Percentiles rank a stretch among this genome's conserved stretches.
These are phyloP conservation scores for Zaprionus ornatus DNA, from an alignment of 1,140 invertebrate genomes.

Conservation along the genomic window DNA sequence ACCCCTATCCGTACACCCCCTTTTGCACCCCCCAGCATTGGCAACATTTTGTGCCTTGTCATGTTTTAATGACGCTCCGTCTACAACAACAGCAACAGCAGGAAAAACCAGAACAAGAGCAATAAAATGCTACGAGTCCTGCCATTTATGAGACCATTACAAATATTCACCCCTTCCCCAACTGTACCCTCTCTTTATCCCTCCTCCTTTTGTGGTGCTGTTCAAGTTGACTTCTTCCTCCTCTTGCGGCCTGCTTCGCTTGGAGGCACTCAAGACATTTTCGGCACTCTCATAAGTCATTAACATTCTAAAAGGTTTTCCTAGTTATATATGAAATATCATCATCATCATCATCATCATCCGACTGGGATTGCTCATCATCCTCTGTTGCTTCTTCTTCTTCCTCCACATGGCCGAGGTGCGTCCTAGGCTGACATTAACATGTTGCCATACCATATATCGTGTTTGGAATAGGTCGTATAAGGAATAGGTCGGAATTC, in stretches of 20 bases:
- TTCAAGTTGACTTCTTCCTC: constrained; percentile 9
- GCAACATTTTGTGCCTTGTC: constrained; percentile 60
- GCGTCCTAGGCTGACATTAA: constrained; percentile 10
- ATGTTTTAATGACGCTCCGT: constrained; percentile 61
- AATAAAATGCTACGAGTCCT: constrained; percentile 65
- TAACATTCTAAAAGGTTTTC: constrained; percentile 80
- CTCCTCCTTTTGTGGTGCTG: background rate
- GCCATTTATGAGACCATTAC: constrained; percentile 54
- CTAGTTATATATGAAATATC: constrained; percentile 57
- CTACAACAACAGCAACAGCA: constrained; percentile 47
- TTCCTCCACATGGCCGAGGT: constrained; percentile 3
- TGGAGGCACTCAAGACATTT: constrained; percentile 49
- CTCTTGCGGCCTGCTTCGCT: constrained; percentile 4
- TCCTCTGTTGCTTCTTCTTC: constrained; percentile 10
- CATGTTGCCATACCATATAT: constrained; percentile 16
- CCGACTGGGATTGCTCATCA: constrained; percentile 16
- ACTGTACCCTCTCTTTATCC: background rate
- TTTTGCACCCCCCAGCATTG: background rate
- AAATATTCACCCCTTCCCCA: constrained; percentile 16
- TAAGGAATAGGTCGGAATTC: background rate
- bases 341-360: constrained; percentile 33
- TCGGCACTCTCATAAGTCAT: constrained; percentile 65
- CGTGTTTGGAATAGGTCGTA: background rate
- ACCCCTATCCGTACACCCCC: background rate
- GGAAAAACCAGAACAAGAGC: constrained; percentile 45